Evolutionary conservation across 2,113 vertebrate species (phyloP).

Genomic region (Solenodon paradoxus): DNA sequence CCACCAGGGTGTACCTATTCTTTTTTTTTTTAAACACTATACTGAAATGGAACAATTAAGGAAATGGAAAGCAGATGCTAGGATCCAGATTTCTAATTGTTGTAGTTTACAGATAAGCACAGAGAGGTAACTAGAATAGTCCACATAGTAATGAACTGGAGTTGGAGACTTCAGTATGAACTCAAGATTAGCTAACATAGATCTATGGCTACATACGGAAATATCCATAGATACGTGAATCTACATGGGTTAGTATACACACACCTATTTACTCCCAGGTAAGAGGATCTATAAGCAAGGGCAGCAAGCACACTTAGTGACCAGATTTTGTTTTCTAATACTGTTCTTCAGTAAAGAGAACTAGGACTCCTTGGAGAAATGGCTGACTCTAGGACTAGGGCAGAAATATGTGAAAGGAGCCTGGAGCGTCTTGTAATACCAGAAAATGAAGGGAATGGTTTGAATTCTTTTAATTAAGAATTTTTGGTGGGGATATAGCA

Average conservation of each 20-base stretch:
- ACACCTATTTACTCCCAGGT: neutral
- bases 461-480: neutral
- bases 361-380: neutral
- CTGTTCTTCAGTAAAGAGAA: neutral
- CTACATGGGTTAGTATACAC: neutral
- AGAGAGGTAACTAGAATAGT: neutral
- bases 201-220: neutral
- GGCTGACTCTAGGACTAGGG: neutral
- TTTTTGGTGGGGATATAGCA: neutral
- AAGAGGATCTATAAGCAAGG: neutral
- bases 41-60: neutral
- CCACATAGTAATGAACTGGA: neutral
- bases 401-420: neutral
- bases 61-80: neutral
- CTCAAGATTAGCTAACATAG: neutral
- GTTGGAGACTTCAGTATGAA: neutral
- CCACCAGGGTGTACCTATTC: no score
- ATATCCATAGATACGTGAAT: neutral
- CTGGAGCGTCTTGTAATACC: neutral
- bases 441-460: neutral
- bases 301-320: neutral
- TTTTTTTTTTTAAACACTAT: no score
- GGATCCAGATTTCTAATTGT: neutral
- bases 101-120: neutral
- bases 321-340: neutral